Base-by-base conservation (phyloP, 2,888 invertebrate genomes). In the Troides helena region DNA sequence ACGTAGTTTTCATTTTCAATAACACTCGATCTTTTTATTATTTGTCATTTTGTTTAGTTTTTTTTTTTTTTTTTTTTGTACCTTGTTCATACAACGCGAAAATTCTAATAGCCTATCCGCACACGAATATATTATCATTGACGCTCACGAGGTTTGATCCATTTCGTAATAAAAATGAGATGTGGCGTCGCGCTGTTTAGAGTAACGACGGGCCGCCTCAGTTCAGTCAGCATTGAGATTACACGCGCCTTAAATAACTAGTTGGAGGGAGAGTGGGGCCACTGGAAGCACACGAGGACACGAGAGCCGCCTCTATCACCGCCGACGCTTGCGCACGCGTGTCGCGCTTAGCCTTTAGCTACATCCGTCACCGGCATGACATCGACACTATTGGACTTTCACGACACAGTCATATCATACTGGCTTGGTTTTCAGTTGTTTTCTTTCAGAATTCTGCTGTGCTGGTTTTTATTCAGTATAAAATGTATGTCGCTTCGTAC, bases 1-100 rank as follows among this genome's bases (percentile, higher is more conserved):
- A 88, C 81, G 93, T 93, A 93, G 93, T 90, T 90, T 59, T 90
- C 93, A 93, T 93, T 84, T 67, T 88, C 85, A 92, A 92, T 92
- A 93, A 93, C 93, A 93, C 92, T 92, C 88, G 90, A 87, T 87
- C 85, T 76, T 73, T 74, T 82, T 76, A 83, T 86, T 87, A 85
- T 87, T 78, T 89, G 83, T 90, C 85, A 89, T 89, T 77, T 77
- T 61, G 50, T 70, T 66, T 53, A 66, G 46, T 86, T 86, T 84
- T 80, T 87, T 90, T 89, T 81, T 81, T 81, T 75, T 77, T 21
- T 21, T 21, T 21, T 21, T 21, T 21, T 21, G 21, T 76, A 86
- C 78, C 76, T 81, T 81, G 85, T 86, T 89, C 90, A 91, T 90
- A 83, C 80, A 85, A 87, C 89, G 90, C 89, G 90, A 86, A 77